phyloP scores from a whole-genome alignment of 2,888 invertebrate genomes.

The Lissonota sp. region DNA sequence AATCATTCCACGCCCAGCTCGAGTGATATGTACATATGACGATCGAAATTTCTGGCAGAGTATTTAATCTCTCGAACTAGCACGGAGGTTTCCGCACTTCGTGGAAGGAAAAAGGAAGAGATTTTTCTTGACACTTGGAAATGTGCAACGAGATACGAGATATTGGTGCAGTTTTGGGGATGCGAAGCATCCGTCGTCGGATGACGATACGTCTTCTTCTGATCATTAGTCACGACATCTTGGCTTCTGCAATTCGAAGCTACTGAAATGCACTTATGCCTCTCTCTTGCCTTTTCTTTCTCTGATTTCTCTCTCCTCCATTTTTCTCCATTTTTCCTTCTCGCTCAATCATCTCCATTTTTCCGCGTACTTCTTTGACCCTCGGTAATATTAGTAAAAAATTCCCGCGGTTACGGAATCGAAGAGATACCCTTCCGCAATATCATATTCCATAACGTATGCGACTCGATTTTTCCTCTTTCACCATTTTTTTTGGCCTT shows the following conservation, averaged over 20 bases:
- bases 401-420: no score
- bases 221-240: constrained; percentile 82
- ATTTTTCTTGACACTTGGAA: constrained; percentile 7
- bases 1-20: constrained; percentile 29
- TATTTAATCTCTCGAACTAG: constrained; percentile 53
- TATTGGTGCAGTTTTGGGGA: constrained; percentile 19
- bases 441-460: constrained; percentile 38
- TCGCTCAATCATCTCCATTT: constrained; percentile 14
- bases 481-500: constrained; percentile 4
- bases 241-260: constrained; percentile 82
- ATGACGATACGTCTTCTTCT: constrained; percentile 78
- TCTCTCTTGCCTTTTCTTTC: no score
- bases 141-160: constrained; percentile 16
- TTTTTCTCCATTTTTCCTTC: neutral
- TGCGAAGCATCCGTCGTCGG: constrained; percentile 67
- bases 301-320: constrained; percentile 26
- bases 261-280: no score
- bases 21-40: neutral
- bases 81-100: constrained; percentile 54
- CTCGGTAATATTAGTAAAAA: constrained; percentile 3
- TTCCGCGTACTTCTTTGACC: constrained; percentile 29
- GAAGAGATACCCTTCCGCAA: constrained; percentile 47
- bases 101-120: constrained; percentile 24
- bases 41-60: constrained; percentile 14
- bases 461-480: constrained; percentile 4